Conservation (phyloP, 2,113 vertebrate genomes). For the Daphoenositta chrysoptera region DNA sequence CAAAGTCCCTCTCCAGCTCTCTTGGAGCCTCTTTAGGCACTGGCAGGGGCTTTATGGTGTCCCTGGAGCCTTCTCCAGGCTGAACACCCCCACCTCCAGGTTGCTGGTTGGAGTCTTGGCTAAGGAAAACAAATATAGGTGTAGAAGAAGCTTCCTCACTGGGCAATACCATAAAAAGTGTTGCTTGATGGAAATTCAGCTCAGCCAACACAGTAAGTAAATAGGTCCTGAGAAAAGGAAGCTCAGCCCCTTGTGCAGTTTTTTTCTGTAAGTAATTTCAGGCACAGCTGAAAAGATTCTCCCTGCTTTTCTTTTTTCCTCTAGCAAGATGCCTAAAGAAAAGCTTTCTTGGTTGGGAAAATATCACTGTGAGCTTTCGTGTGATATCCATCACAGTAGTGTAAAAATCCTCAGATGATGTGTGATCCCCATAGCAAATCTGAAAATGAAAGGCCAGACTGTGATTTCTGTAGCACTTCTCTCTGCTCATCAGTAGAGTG, state of each 20-base stretch:
- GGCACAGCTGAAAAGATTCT: neutral
- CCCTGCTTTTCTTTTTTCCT: neutral
- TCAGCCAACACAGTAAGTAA: neutral
- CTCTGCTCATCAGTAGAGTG: neutral
- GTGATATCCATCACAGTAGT: neutral
- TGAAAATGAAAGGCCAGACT: neutral
- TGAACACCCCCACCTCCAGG: neutral
- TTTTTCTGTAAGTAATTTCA: neutral
- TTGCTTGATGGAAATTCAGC: neutral
- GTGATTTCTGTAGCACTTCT: neutral
- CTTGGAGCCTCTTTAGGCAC: neutral
- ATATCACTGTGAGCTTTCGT: fast-evolving
- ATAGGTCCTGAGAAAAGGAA: neutral
- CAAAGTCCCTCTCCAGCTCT: neutral
- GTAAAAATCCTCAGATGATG: neutral
- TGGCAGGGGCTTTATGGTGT: neutral
- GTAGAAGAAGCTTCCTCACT: neutral
- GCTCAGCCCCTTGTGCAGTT: neutral
- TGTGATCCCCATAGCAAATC: neutral
- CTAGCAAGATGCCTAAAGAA: neutral
- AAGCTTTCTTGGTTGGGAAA: neutral
- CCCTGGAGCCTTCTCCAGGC: neutral
- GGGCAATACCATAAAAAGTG: neutral
- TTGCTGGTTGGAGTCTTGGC: neutral
- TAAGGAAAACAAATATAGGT: neutral